phyloP scores from a whole-genome alignment of 2,888 invertebrate genomes.

The Monopis laevigella region DNA sequence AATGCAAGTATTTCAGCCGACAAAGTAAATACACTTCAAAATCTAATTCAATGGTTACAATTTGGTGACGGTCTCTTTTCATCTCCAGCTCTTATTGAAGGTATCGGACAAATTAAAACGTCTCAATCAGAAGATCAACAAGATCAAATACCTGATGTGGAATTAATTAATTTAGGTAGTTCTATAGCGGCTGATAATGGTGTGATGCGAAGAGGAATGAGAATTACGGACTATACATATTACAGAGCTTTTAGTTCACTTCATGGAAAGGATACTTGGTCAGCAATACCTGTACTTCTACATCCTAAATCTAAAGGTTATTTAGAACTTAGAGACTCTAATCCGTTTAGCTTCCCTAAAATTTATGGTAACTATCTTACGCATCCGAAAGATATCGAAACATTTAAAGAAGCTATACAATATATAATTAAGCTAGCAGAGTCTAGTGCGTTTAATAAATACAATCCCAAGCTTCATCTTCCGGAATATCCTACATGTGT shows the following conservation, averaged over 20 bases:
- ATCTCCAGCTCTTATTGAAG: constrained; percentile 73
- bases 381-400: constrained; percentile 70
- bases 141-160: constrained; percentile 71
- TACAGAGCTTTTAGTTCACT: constrained; percentile 64
- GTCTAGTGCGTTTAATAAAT: constrained; percentile 68
- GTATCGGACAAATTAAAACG: constrained; percentile 71
- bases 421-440: constrained; percentile 66
- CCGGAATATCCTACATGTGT: constrained; percentile 64
- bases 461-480: constrained; percentile 61
- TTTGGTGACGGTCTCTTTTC: constrained; percentile 66
- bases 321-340: constrained; percentile 74
- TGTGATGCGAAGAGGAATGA: constrained; percentile 60
- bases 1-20: constrained; percentile 50
- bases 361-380: constrained; percentile 83
- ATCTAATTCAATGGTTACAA: constrained; percentile 52
- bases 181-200: constrained; percentile 69
- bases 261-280: constrained; percentile 67
- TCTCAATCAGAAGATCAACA: constrained; percentile 58
- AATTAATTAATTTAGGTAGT: constrained; percentile 70
- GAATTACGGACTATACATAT: constrained; percentile 66
- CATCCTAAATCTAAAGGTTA: constrained; percentile 79
- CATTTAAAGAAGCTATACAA: constrained; percentile 69
- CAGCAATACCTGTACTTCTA: constrained; percentile 74
- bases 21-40: constrained; percentile 46
- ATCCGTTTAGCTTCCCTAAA: constrained; percentile 79